Conservation (phyloP, 2,113 vertebrate genomes). For the Syngnathus scovelli region DNA sequence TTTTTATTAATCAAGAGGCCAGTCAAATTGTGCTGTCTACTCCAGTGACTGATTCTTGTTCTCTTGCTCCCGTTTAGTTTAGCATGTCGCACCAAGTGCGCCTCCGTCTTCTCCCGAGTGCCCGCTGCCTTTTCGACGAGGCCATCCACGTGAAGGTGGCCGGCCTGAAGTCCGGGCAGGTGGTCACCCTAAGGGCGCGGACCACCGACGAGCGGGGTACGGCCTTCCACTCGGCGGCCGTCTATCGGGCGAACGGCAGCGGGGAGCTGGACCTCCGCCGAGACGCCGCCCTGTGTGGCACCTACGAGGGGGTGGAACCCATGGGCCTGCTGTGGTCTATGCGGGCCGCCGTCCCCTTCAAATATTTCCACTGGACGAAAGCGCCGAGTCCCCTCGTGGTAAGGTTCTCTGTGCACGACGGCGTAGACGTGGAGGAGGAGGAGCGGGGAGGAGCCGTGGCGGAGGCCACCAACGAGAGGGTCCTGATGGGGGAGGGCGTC, state of each 20-base stretch:
- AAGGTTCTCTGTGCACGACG: constrained; percentile 40
- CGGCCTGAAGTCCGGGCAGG: constrained; percentile 41
- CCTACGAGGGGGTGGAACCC: constrained; percentile 45
- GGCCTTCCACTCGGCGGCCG: constrained; percentile 36
- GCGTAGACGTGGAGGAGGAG: constrained; percentile 13
- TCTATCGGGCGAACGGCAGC: constrained; percentile 33
- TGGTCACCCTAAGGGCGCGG: constrained; percentile 44
- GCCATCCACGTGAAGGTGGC: constrained; percentile 40
- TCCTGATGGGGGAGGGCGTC: constrained; percentile 40
- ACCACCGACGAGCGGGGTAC: constrained; percentile 27
- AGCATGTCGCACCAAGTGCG: constrained; percentile 34
- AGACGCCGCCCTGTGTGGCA: constrained; percentile 43
- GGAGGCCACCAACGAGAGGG: constrained; percentile 42
- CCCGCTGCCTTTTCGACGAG: constrained; percentile 48
- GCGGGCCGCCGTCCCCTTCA: constrained; percentile 13
- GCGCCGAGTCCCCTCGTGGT: constrained; percentile 34
- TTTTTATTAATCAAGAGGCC: no score
- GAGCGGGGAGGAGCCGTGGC: constrained; percentile 28
- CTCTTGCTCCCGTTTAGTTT: not conserved
- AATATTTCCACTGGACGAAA: constrained; percentile 7
- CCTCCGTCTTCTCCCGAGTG: constrained; percentile 45
- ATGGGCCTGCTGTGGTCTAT: constrained; percentile 53
- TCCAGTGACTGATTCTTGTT: not conserved
- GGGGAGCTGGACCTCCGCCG: constrained; percentile 42
- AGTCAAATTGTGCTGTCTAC: not conserved